Evolutionary conservation across 1,140 invertebrate species (phyloP).

Genomic region (Plodia interpunctella): DNA sequence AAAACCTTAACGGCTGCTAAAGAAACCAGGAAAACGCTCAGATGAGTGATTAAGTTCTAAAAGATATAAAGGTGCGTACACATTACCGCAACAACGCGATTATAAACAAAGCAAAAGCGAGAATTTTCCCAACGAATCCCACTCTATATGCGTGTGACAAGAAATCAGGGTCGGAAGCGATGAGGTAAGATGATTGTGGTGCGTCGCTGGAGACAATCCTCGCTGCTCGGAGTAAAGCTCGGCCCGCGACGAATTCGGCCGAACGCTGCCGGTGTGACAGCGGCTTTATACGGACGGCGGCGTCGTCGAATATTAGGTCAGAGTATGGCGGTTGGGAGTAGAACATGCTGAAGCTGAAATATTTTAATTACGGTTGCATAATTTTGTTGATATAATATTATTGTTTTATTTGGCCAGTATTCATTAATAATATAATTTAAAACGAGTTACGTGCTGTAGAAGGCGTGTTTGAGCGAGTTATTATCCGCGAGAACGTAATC

Average conservation of each 20-base stretch:
- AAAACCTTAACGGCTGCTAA: no score
- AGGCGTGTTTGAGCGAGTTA: no score
- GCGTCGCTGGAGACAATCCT: conserved; percentile 65
- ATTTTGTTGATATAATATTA: no score
- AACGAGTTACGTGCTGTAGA: no score
- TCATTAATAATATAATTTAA: no score
- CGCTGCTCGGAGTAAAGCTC: conserved; percentile 47
- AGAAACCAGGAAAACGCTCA: no score
- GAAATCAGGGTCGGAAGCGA: conserved; percentile 61
- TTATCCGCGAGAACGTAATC: no score
- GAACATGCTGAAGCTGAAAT: conserved; percentile 91
- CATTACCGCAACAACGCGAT: conserved; percentile 38
- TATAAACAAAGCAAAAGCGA: conserved; percentile 41
- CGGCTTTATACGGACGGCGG: conserved; percentile 88
- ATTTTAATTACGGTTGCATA: no score
- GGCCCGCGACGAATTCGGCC: conserved; percentile 54
- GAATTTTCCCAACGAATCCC: conserved; percentile 25
- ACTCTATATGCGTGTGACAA: conserved; percentile 44
- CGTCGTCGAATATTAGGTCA: conserved; percentile 95
- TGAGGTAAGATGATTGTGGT: conserved; percentile 53
- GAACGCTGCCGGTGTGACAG: conserved; percentile 80
- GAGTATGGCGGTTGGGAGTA: conserved; percentile 86
- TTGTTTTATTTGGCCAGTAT: no score
- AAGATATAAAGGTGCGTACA: not conserved
- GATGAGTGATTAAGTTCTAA: not conserved